Evolutionary conservation across 2,888 invertebrate genomes (phyloP).

Genomic region (Encarsia formosa): DNA sequence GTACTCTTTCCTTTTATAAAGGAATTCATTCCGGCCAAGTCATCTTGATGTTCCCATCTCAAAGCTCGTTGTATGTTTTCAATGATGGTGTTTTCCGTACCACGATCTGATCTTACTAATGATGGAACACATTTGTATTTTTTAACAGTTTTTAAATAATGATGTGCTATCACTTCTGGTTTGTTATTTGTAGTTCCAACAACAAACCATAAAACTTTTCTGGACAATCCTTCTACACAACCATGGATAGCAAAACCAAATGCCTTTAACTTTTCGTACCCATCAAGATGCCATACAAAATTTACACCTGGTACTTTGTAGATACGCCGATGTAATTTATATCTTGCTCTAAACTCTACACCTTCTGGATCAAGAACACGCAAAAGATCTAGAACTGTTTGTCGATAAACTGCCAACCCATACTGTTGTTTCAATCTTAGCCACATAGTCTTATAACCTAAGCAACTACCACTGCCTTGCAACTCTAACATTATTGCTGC

Average conservation of each 20-base stretch:
- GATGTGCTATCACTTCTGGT: not conserved
- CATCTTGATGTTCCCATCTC: not conserved
- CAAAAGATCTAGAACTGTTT: not conserved
- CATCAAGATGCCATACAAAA: slow-evolving; percentile 4
- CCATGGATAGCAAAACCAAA: slow-evolving; percentile 3
- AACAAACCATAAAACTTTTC: too few species aligned
- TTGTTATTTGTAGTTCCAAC: too few species aligned
- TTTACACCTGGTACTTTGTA: too few species aligned
- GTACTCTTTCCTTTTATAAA: not conserved
- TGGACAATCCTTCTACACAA: slow-evolving; percentile 2
- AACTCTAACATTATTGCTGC: too few species aligned
- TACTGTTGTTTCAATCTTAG: not conserved
- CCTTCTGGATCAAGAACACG: not conserved
- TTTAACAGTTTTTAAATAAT: slow-evolving; percentile 18
- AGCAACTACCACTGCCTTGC: too few species aligned
- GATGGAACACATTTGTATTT: slow-evolving; percentile 14
- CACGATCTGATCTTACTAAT: slow-evolving; percentile 16
- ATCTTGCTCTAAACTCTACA: not conserved
- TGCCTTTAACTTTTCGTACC: not conserved
- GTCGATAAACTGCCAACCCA: not conserved
- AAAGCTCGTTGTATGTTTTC: not conserved
- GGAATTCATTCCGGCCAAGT: not conserved
- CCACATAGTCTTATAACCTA: not conserved
- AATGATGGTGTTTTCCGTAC: slow-evolving; percentile 12
- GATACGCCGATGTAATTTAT: not conserved